A percentile compares a stretch with the other conserved stretches of the same genome.
These are phyloP conservation scores for Sitophilus oryzae DNA, from an alignment of 1,140 invertebrate species.

Conservation along the genomic window DNA sequence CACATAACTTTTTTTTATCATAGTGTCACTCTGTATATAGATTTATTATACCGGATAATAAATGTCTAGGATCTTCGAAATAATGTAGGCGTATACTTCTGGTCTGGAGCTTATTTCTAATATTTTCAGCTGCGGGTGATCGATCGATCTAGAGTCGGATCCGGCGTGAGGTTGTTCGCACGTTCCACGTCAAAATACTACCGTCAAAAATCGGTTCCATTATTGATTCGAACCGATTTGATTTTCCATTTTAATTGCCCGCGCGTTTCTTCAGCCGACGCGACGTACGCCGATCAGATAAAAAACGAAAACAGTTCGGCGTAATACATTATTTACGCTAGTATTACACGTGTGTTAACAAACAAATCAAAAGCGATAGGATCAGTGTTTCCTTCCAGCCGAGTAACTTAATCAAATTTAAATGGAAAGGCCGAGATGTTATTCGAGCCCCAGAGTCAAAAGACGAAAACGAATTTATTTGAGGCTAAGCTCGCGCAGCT, in stretches of 20 bases:
- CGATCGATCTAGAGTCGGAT: too few relatives aligned
- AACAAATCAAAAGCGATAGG: constrained; percentile 22
- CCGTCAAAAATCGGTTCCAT: constrained; percentile 8
- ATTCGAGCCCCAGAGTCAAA: too few relatives aligned
- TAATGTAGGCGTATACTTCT: too few relatives aligned
- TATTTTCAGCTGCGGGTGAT: too few relatives aligned
- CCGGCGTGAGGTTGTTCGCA: background rate
- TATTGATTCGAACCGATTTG: constrained; percentile 6
- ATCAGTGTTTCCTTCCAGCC: constrained; percentile 19
- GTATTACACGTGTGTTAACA: constrained; percentile 25
- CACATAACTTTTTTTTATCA: too few relatives aligned
- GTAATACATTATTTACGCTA: constrained; percentile 24
- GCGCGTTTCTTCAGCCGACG: constrained; percentile 5
- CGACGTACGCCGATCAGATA: constrained; percentile 16
- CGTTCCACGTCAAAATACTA: constrained; percentile 11
- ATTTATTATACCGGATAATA: too few relatives aligned
- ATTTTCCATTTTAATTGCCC: constrained; percentile 19
- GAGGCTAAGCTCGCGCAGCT: too few relatives aligned
- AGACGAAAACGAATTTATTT: too few relatives aligned
- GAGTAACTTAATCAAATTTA: constrained; percentile 26
- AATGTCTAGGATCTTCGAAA: too few relatives aligned
- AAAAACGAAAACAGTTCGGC: constrained; percentile 22
- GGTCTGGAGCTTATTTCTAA: too few relatives aligned
- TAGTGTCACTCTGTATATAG: too few relatives aligned
- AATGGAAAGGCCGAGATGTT: constrained; percentile 12